These are phyloP conservation scores for Amblyteles armatorius DNA, from an alignment of 2,888 invertebrate genomes.

Conservation along the genomic window DNA sequence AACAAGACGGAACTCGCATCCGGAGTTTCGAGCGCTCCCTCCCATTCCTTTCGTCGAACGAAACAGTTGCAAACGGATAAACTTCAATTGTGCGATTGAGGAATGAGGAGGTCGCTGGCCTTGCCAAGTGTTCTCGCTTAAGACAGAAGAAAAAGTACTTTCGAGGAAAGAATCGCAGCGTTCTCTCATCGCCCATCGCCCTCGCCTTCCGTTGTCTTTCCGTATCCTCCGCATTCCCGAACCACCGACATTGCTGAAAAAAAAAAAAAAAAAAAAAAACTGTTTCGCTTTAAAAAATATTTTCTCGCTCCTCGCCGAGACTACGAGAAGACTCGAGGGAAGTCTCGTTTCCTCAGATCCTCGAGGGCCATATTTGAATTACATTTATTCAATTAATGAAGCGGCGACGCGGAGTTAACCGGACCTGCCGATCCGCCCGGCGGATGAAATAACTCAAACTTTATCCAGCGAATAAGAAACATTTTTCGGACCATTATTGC, in stretches of 20 bases:
- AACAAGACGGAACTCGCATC: slow-evolving; percentile 55
- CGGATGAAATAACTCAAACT: slow-evolving; percentile 28
- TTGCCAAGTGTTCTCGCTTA: slow-evolving; percentile 8
- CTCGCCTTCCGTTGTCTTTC: slow-evolving; percentile 4
- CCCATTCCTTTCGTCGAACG: slow-evolving; percentile 45
- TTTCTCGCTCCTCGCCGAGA: not conserved
- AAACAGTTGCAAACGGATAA: slow-evolving; percentile 12
- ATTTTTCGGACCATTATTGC: slow-evolving; percentile 64
- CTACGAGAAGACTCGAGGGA: slow-evolving; percentile 3
- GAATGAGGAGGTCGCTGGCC: slow-evolving; percentile 22
- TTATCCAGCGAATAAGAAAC: slow-evolving; percentile 43
- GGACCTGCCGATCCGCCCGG: not conserved
- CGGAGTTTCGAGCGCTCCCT: slow-evolving; percentile 37
- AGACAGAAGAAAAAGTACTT: slow-evolving; percentile 53
- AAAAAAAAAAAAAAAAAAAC: no score
- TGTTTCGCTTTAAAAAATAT: not conserved
- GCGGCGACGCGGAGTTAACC: slow-evolving; percentile 14
- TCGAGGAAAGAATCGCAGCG: slow-evolving; percentile 31
- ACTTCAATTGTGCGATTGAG: not conserved
- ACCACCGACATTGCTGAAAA: not conserved
- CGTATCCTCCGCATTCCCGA: not conserved
- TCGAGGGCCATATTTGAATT: slow-evolving; percentile 63
- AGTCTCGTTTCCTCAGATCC: slow-evolving; percentile 34
- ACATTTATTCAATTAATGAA: slow-evolving; percentile 70
- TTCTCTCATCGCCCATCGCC: not conserved